Evolutionary conservation across 2,888 invertebrate genomes (phyloP), one percentile per base, ranked within the genome.

Genomic region (Subacronicta megacephala): DNA sequence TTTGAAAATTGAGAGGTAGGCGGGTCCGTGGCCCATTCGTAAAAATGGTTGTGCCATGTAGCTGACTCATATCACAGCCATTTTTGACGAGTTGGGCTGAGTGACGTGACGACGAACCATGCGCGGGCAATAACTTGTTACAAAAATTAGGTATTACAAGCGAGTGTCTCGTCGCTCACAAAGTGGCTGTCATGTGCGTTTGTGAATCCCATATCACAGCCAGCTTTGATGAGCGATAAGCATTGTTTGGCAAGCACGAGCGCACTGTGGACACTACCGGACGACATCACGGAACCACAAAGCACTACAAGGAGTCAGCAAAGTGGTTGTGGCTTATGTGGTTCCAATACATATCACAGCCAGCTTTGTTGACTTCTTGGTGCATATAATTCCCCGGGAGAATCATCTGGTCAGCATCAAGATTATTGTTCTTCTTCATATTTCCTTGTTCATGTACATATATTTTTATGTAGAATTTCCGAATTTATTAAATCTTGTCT

Each of bases 171-270:
- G 94, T 92, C 95, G 94, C 97, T 97, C 97, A 96, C 98, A 97
- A 98, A 97, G 97, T 97, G 97, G 97, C 95, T 97, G 98, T 97
- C 95, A 95, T 96, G 95, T 98, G 97, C 95, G 90, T 89, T 83
- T 18, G 12, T 87, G 81, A 79, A 87, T 85, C 80, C 83, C 97
- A 97, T 98, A 98, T 98, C 98, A 98, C 98, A 98, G 98, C 98
- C 98, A 98, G 98, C 98, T 98, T 98, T 98, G 98, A 98, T 98
- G 98, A 98, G 98, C 98, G 97, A 62, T 62, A 78, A 71, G 80
- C 54, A 65, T 75, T 57, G 49, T 46, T 45, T 12, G 46, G 42
- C 20, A 58, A 54, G 31, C 47, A 12, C n/a, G 4, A 2, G n/a
- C 31, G n/a, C n/a, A 5, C 17, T 38, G 26, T 10, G 23, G 15